These are phyloP conservation scores for Neoseiulus cucumeris DNA, from an alignment of 1,140 invertebrate genomes.

Conservation along the genomic window DNA sequence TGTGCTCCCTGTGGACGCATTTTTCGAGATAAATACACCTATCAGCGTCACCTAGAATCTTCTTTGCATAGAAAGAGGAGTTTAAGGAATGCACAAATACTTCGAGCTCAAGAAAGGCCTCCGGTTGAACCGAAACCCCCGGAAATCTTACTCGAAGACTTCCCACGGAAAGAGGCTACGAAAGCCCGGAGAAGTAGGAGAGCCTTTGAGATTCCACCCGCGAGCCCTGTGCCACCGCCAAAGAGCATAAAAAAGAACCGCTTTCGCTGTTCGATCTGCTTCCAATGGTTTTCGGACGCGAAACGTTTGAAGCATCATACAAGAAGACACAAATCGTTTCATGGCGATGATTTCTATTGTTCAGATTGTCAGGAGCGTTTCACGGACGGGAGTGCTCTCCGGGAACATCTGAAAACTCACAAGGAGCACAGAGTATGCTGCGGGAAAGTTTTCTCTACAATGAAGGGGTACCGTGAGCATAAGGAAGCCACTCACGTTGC, in stretches of 20 bases:
- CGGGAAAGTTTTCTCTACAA: neutral
- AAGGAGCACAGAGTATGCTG: neutral
- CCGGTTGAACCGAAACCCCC: neutral
- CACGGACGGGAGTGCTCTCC: neutral
- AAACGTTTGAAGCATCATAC: neutral
- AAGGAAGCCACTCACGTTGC: neutral
- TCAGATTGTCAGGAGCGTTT: neutral
- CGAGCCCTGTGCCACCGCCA: no score
- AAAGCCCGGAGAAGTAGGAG: neutral
- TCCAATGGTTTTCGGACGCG: neutral
- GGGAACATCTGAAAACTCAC: conserved; percentile 1
- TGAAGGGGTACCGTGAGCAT: neutral
- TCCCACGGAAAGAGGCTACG: neutral
- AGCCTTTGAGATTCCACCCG: neutral
- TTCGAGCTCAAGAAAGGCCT: neutral
- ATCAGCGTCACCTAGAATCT: conserved; percentile 3
- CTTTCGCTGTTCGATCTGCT: neutral
- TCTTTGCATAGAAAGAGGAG: neutral
- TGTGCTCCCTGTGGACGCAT: conserved; percentile 2
- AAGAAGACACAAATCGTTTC: neutral
- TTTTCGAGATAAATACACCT: conserved; percentile 1
- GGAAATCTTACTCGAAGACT: neutral
- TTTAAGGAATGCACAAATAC: neutral
- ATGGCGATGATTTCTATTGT: neutral
- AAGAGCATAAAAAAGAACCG: neutral